Evolutionary conservation across 2,113 vertebrate species (phyloP).

Genomic region (Notiomystis cincta): DNA sequence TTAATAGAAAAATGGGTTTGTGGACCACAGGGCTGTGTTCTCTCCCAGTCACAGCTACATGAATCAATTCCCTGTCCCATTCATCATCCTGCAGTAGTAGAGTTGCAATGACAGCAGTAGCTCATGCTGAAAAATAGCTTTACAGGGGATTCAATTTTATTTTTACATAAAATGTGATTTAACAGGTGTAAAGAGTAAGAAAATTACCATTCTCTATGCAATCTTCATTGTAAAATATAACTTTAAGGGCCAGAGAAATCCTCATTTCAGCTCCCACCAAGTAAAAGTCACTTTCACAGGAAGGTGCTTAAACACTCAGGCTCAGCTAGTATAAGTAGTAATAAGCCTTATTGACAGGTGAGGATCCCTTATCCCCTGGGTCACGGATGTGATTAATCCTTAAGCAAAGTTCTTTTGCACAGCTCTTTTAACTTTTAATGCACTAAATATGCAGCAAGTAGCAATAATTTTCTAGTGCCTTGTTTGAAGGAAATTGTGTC

Average conservation of each 20-base stretch:
- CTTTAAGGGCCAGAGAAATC: not conserved
- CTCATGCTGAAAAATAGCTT: not conserved
- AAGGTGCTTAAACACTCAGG: not conserved
- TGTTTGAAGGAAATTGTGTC: not conserved
- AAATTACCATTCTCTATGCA: not conserved
- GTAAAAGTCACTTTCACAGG: not conserved
- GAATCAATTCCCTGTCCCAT: not conserved
- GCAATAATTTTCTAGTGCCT: not conserved
- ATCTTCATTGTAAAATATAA: not conserved
- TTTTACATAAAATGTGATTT: not conserved
- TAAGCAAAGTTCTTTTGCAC: not conserved
- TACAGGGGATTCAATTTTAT: not conserved
- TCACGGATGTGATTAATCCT: slow-evolving; percentile 30
- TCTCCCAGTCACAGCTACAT: not conserved
- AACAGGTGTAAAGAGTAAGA: not conserved
- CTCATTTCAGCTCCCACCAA: not conserved
- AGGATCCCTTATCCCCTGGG: not conserved
- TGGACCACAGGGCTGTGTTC: not conserved
- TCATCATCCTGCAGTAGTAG: not conserved
- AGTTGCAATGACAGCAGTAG: not conserved
- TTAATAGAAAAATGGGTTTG: slow-evolving; percentile 1
- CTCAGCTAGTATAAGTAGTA: not conserved
- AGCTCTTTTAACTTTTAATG: not conserved
- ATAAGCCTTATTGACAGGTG: slow-evolving; percentile 43
- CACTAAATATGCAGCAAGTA: not conserved